Evolutionary conservation across 1,140 invertebrate species (phyloP), one percentile per base, ranked within the genome.

Genomic region (Alviniconcha marisindica): DNA sequence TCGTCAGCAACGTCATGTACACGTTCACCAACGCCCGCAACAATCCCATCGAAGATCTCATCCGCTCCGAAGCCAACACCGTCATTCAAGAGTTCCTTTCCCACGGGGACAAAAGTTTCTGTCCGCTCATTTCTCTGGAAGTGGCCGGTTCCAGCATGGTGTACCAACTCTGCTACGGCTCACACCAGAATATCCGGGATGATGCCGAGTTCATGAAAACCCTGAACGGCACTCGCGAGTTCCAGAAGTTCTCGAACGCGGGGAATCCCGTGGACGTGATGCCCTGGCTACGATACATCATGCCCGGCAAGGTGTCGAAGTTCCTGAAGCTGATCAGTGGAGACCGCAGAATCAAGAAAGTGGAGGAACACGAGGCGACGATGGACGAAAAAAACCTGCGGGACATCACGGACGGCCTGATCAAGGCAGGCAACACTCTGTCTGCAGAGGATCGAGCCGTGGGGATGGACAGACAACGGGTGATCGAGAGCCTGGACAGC

Each of bases 401-500:
- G 54, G 79, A 85, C 74, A 74, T 82, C 54, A 77, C 84, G 40
- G 84, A 85, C 54, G 84, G 76, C 2, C 42, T 85, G 24, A 66
- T 85, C 66, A 7, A 82, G 21, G 76, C 74, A 21, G 76, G 54
- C 2, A 71, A 82, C 18, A 51, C 76, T 28, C 60, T 80, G 56
- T 44, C 78, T 0, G 40, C 33, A 15, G 69, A 60, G n/a, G 77
- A 84, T 3, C 33, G 76, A 21, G 73, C 40, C 7, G 38, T 63
- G 14, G 63, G 56, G 5, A 63, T 85, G 28, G 76, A 74, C 33
- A 66, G 33, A 28, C 18, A 0, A 1, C 40, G 38, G 7, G 80
- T 84, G 10, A 24, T 73, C 28, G 28, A 71, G 83, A 83, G 79
- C 14, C 78, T 88, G 40, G 81, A 83, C 44, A 97, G 98, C 92